These are phyloP conservation scores for Drosophila sulfurigaster DNA, from an alignment of 1,140 invertebrate genomes.

Conservation along the genomic window DNA sequence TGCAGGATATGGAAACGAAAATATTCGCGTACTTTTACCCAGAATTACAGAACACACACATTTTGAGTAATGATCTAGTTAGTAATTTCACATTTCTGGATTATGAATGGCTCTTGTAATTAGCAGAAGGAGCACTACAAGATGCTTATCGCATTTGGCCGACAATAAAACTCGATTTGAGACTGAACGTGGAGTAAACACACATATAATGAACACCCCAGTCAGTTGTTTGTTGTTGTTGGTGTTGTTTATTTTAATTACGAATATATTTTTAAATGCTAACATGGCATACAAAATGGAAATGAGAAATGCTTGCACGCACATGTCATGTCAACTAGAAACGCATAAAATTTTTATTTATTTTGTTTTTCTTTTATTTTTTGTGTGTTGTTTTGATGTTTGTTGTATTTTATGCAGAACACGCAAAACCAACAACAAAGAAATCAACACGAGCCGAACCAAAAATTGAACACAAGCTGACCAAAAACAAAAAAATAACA, in stretches of 20 bases:
- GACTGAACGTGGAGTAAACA: constrained; percentile 50
- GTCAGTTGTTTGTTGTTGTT: constrained; percentile 16
- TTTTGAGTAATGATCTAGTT: constrained; percentile 29
- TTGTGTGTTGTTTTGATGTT: background rate
- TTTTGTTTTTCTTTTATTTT: constrained; percentile 13
- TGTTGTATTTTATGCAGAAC: constrained; percentile 66
- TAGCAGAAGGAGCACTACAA: constrained; percentile 65
- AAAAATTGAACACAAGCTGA: constrained; percentile 57
- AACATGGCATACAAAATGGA: constrained; percentile 78
- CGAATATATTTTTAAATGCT: constrained; percentile 80
- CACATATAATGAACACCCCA: constrained; percentile 15
- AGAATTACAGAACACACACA: constrained; percentile 24
- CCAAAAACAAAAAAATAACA: constrained; percentile 47
- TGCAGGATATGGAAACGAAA: background rate
- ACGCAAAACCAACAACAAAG: constrained; percentile 72
- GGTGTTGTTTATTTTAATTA: constrained; percentile 71
- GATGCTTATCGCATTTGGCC: constrained; percentile 61
- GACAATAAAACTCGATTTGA: constrained; percentile 79
- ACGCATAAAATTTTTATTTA: constrained; percentile 69
- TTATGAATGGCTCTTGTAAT: constrained; percentile 70
- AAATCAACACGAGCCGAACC: constrained; percentile 57
- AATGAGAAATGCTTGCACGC: constrained; percentile 82
- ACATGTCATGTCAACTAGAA: constrained; percentile 83
- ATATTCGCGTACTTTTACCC: background rate
- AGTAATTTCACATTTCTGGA: constrained; percentile 52